Base-by-base conservation (phyloP, 2,113 vertebrate genomes). In the Erinaceus europaeus region DNA sequence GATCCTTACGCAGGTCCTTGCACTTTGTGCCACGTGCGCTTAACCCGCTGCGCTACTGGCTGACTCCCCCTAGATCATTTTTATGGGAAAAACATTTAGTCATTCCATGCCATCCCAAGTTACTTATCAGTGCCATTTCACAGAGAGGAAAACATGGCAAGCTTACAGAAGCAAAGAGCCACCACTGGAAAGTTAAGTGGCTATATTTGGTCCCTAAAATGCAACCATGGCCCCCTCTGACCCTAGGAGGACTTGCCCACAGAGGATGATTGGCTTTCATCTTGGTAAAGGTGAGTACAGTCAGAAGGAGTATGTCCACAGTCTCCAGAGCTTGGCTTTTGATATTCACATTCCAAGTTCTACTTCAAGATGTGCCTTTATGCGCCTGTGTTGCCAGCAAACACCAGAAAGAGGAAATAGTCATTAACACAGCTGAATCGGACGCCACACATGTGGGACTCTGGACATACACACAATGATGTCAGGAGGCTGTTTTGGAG, bases 11-110 rank as follows among this genome's bases (percentile, higher is more conserved):
- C n/a, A n/a, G n/a, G n/a, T n/a, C n/a, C n/a, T n/a, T n/a, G n/a
- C n/a, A n/a, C n/a, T n/a, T n/a, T n/a, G n/a, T n/a, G n/a, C n/a
- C n/a, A n/a, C n/a, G n/a, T n/a, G n/a, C n/a, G n/a, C n/a, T n/a
- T n/a, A n/a, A n/a, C n/a, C n/a, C n/a, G n/a, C n/a, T n/a, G n/a
- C n/a, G n/a, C n/a, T n/a, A n/a, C n/a, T n/a, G n/a, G n/a, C n/a
- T n/a, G n/a, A 68, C 79, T 74, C 38, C 38, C 38, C 57, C 92
- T 90, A 36, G 68, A 77, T 67, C 81, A 48, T 74, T 76, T 89
- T 93, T 74, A 90, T 32, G 90, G 25, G 18, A 11, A n/a, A 71
- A 87, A 88, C 75, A 67, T 76, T 90, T 89, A 38, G 91, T n/a
- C 80, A 55, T 88, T 89, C 61, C 67, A 83, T 78, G 32, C 38